phyloP scores from a whole-genome alignment of 1,140 invertebrate species.

The Microvelia longipes region DNA sequence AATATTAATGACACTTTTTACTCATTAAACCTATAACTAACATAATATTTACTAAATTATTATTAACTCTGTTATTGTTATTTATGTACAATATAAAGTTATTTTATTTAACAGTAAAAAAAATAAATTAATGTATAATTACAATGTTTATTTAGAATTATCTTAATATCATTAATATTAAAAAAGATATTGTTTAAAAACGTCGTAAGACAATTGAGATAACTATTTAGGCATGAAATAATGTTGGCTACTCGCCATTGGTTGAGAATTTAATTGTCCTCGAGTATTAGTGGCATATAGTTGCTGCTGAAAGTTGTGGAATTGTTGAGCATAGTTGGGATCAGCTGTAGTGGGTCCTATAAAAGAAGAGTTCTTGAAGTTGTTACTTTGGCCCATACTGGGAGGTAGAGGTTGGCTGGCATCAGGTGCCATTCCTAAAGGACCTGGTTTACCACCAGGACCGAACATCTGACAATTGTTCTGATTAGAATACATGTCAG shows the following conservation, averaged over 20 bases:
- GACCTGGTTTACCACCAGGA: constrained; percentile 31
- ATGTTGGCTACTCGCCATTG: constrained; percentile 34
- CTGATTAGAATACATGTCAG: constrained; percentile 23
- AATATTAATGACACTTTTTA: background rate
- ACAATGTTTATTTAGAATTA: background rate
- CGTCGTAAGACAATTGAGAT: no score
- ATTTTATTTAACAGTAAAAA: background rate
- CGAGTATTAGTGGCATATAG: constrained; percentile 77
- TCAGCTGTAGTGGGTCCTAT: constrained; percentile 69
- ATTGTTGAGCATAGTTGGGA: constrained; percentile 84
- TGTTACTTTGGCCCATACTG: constrained; percentile 55
- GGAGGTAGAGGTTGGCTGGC: constrained; percentile 58
- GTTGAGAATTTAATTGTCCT: constrained; percentile 26
- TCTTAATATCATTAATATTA: background rate
- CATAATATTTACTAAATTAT: background rate
- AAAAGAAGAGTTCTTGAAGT: constrained; percentile 64
- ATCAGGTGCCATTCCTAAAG: constrained; percentile 34
- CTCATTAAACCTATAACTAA: background rate
- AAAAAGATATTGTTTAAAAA: background rate
- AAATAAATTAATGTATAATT: background rate
- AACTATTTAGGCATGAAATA: constrained; percentile 38
- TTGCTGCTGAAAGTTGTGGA: constrained; percentile 89
- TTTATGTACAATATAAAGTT: background rate
- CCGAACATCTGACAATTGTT: constrained; percentile 23
- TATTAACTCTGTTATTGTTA: background rate